phyloP scores from a whole-genome alignment of 2,113 vertebrate species.

The Microcebus murinus region DNA sequence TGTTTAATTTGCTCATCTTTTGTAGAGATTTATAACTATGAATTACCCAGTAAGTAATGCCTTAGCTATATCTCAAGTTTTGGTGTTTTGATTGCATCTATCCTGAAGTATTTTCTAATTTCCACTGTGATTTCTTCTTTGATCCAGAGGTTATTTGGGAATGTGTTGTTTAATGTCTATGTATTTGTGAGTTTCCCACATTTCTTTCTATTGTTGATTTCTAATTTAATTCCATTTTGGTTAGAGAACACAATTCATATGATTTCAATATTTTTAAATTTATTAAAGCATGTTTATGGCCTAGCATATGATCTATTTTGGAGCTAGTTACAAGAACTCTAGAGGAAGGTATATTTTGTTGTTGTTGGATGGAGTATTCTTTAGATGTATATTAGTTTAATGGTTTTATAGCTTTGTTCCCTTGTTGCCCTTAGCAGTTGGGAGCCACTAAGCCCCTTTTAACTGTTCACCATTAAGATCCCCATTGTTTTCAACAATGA shows the following conservation, averaged over 20 bases:
- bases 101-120: constrained; percentile 9
- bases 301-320: constrained; percentile 6
- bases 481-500: not conserved
- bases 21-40: not conserved
- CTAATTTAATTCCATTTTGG: constrained; percentile 10
- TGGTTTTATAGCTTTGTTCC: constrained; percentile 13
- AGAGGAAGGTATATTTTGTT: constrained; percentile 5
- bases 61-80: not conserved
- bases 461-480: not conserved
- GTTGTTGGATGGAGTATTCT: not conserved
- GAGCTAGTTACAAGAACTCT: not conserved
- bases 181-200: not conserved
- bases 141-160: not conserved
- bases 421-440: not conserved
- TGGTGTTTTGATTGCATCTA: not conserved
- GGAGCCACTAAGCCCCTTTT: not conserved
- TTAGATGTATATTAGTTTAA: not conserved
- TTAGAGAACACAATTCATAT: not conserved
- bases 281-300: not conserved
- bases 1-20: constrained; percentile 17
- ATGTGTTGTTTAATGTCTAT: not conserved
- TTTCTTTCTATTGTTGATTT: constrained; percentile 7
- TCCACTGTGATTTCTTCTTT: constrained; percentile 7
- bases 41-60: not conserved
- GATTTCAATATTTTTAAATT: not conserved